Evolutionary conservation across 2,888 invertebrate genomes (phyloP).

Genomic region (Thereva nobilitata): DNA sequence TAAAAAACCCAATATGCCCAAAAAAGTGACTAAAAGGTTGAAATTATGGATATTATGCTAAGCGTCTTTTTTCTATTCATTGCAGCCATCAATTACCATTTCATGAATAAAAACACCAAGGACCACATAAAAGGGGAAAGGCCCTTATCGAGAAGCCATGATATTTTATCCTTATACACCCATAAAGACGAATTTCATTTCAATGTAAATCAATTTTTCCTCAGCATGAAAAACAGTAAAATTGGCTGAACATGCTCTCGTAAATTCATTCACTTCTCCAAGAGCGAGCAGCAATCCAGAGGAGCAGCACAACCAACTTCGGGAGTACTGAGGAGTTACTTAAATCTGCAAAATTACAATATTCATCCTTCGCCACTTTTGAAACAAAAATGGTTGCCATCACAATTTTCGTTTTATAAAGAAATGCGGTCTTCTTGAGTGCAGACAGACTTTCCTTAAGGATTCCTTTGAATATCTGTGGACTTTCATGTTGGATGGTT

Average conservation of each 20-base stretch:
- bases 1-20: too few species aligned
- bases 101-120: slow-evolving; percentile 2
- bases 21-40: too few species aligned
- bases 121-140: not conserved
- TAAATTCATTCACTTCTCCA: slow-evolving; percentile 3
- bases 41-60: slow-evolving; percentile 3
- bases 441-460: slow-evolving; percentile 15
- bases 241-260: slow-evolving; percentile 14
- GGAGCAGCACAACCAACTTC: too few species aligned
- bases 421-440: slow-evolving; percentile 1
- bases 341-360: slow-evolving; percentile 13
- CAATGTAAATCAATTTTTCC: slow-evolving; percentile 19
- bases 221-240: slow-evolving; percentile 19
- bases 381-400: slow-evolving; percentile 11
- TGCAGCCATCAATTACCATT: slow-evolving; percentile 15
- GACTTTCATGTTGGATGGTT: not conserved
- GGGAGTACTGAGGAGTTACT: too few species aligned
- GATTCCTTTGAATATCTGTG: not conserved
- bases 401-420: not conserved
- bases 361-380: not conserved
- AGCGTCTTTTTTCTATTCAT: slow-evolving; percentile 1
- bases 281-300: not conserved
- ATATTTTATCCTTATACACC: too few species aligned
- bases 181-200: not conserved
- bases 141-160: too few species aligned